Evolutionary conservation across 2,888 invertebrate genomes (phyloP).

Genomic region (Thecocarcelia acutangulata): DNA sequence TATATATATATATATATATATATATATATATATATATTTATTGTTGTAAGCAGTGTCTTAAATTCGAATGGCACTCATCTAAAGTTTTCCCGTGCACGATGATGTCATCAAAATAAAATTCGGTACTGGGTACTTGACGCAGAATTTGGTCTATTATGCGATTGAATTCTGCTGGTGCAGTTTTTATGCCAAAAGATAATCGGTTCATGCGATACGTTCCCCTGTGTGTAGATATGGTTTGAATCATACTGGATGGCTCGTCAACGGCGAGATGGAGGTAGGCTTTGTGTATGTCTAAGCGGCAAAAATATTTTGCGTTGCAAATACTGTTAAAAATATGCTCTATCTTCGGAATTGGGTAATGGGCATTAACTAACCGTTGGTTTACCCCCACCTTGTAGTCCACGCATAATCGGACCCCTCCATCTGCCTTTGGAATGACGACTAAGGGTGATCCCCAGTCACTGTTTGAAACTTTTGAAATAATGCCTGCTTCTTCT

Average conservation of each 20-base stretch:
- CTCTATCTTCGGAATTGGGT: slow-evolving; percentile 16
- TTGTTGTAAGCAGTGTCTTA: too few species aligned
- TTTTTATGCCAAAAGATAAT: background rate
- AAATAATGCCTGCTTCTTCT: background rate
- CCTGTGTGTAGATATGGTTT: slow-evolving; percentile 55
- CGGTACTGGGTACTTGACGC: background rate
- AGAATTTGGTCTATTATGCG: background rate
- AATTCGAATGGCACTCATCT: too few species aligned
- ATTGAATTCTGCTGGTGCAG: background rate
- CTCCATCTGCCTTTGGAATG: slow-evolving; percentile 57
- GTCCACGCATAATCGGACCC: slow-evolving; percentile 59
- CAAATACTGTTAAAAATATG: slow-evolving; percentile 15
- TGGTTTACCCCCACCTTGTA: slow-evolving; percentile 66
- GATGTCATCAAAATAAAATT: background rate
- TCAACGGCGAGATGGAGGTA: slow-evolving; percentile 68
- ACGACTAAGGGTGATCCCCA: slow-evolving; percentile 61
- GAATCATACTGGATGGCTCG: slow-evolving; percentile 33
- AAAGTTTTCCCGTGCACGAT: background rate
- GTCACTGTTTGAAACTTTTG: slow-evolving; percentile 45
- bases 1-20: too few species aligned
- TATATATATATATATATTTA: too few species aligned
- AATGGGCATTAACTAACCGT: slow-evolving; percentile 44
- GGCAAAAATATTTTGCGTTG: slow-evolving; percentile 72
- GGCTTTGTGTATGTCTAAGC: slow-evolving; percentile 72
- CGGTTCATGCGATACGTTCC: slow-evolving; percentile 32